Conservation (phyloP, 2,113 vertebrate genomes). For the Heterotilapia buettikoferi region DNA sequence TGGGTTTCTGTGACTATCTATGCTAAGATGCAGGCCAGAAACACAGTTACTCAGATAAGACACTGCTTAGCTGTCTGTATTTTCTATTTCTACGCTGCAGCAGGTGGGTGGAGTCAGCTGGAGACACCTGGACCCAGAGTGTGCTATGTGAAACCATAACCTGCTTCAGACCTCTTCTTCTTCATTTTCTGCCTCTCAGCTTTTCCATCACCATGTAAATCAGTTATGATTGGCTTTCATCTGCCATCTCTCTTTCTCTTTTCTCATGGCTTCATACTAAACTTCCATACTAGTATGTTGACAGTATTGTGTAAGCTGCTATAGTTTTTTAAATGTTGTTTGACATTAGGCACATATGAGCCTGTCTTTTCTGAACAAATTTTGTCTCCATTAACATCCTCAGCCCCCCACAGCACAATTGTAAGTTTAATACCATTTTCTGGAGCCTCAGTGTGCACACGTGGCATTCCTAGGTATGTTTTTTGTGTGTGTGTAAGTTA, state of each 20-base stretch:
- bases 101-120: not conserved
- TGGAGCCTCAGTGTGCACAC: not conserved
- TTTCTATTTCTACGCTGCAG: not conserved
- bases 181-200: not conserved
- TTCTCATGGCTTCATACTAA: not conserved
- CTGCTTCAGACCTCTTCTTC: not conserved
- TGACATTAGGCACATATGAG: not conserved
- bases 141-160: not conserved
- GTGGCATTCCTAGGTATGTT: not conserved
- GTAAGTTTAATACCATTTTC: not conserved
- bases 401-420: not conserved
- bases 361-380: not conserved
- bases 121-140: not conserved
- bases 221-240: not conserved
- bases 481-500: not conserved
- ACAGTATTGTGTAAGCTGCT: not conserved
- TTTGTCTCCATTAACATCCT: not conserved
- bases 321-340: not conserved
- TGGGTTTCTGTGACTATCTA: not conserved
- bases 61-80: not conserved
- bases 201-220: not conserved
- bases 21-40: not conserved
- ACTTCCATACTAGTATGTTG: not conserved
- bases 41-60: not conserved
- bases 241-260: not conserved